Percentiles rank a stretch among this genome's conserved stretches.
Evolutionary conservation across 1,140 invertebrate genomes (phyloP).

Genomic region (Cotesia typhae): DNA sequence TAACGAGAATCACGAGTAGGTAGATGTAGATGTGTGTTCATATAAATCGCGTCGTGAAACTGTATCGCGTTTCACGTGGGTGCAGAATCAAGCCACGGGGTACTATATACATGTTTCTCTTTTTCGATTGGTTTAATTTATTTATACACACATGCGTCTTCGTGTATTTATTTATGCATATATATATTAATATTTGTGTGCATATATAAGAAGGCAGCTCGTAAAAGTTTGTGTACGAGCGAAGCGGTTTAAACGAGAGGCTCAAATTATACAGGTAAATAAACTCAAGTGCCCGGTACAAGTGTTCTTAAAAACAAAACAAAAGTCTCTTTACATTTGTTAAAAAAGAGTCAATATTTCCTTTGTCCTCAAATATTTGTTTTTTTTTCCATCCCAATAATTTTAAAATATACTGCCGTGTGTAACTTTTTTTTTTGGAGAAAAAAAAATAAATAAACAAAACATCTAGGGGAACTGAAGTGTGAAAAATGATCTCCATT

Average conservation of each 20-base stretch:
- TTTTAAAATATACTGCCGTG: too few species aligned
- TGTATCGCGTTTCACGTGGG: constrained; percentile 35
- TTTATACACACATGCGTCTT: too few species aligned
- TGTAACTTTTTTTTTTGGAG: too few species aligned
- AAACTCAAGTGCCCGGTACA: not conserved
- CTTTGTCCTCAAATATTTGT: too few species aligned
- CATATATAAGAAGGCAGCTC: constrained; percentile 10
- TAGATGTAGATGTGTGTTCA: constrained; percentile 6
- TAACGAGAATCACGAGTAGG: constrained; percentile 34
- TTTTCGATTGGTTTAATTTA: not conserved
- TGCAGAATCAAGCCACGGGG: not conserved
- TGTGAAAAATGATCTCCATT: too few species aligned
- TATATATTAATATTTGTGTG: not conserved
- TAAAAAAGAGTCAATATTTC: not conserved
- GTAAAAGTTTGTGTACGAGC: constrained; percentile 21
- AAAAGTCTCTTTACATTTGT: constrained; percentile 5
- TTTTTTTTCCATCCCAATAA: too few species aligned
- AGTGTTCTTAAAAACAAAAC: not conserved
- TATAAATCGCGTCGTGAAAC: constrained; percentile 9
- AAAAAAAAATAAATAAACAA: too few species aligned
- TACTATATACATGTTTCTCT: not conserved
- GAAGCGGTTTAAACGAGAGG: not conserved
- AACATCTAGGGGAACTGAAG: too few species aligned
- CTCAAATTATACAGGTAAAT: constrained; percentile 33
- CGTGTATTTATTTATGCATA: not conserved